These are phyloP conservation scores for Propithecus deckenii DNA, from an alignment of 2,797 vertebrate species.

Conservation along the genomic window DNA sequence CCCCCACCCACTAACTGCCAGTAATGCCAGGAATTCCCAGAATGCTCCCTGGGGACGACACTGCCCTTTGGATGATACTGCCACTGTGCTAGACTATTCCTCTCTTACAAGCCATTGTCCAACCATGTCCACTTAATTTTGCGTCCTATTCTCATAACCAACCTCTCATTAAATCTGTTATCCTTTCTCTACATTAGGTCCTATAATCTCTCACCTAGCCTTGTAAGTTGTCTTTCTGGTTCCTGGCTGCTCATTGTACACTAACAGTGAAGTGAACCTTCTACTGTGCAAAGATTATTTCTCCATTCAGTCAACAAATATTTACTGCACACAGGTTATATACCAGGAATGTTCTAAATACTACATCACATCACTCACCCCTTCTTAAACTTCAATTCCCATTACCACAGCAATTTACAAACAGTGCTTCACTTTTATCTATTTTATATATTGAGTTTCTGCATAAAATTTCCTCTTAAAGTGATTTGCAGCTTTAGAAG, in stretches of 20 bases:
- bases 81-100: neutral
- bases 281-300: neutral
- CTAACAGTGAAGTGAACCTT: neutral
- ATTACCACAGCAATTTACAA: neutral
- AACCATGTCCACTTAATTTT: neutral
- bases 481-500: neutral
- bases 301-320: neutral
- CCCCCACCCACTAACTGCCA: neutral
- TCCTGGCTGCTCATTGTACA: neutral
- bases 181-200: neutral
- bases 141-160: neutral
- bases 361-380: neutral
- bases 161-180: neutral
- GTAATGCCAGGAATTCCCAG: neutral
- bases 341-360: neutral
- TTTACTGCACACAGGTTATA: neutral
- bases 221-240: neutral
- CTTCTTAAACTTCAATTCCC: neutral
- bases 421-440: neutral
- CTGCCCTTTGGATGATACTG: neutral
- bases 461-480: neutral
- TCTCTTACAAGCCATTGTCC: neutral
- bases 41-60: neutral
- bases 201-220: neutral
- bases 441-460: neutral